Evolutionary conservation across 2,113 vertebrate genomes (phyloP), one percentile per base, ranked within the genome.

Genomic region (Salvelinus namaycush): DNA sequence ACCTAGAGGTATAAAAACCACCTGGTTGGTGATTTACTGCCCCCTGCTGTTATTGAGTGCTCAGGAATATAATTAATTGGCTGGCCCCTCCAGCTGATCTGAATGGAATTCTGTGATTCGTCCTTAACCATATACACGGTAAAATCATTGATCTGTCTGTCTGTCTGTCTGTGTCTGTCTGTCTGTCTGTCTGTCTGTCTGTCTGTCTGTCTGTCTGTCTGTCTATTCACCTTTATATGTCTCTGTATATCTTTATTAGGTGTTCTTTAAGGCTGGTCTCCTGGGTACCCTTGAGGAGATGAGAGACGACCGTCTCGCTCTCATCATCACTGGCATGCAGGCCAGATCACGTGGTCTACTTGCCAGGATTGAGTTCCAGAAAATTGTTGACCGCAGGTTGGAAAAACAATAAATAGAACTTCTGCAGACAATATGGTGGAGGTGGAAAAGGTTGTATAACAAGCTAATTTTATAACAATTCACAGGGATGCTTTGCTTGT

Each of bases 321-420:
- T 95, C 14, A 94, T 97, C 13, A 95, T 97, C 44, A 97, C 96
- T 22, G 86, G 89, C 31, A 93, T 91, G 62, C 84, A 97, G 88
- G 79, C 96, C 29, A 83, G 87, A 75, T 91, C 95, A 62, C 92
- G 96, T 78, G 96, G 96, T 1, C 82, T 79, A 82, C 88, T 97
- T 60, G 93, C 95, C 87, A 95, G 96, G 78, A 83, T 93, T 62
- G 96, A 97, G 76, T 96, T 93, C 87, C 91, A 90, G 82, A 97
- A 95, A 86, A 96, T 97, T 87, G 88, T 95, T 82, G 95, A 90
- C n/a, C 87, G 87, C 60, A 85, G 90, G 88, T 88, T 73, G 27
- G 54, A 29, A 26, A 4, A 54, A 16, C 13, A 54, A 14, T 18
- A 4, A 34, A 62, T 67, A 24, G 1, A 13, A 14, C 11, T 29